Evolutionary conservation across 2,113 vertebrate genomes (phyloP).

Genomic region (Pelecanoides urinatrix): DNA sequence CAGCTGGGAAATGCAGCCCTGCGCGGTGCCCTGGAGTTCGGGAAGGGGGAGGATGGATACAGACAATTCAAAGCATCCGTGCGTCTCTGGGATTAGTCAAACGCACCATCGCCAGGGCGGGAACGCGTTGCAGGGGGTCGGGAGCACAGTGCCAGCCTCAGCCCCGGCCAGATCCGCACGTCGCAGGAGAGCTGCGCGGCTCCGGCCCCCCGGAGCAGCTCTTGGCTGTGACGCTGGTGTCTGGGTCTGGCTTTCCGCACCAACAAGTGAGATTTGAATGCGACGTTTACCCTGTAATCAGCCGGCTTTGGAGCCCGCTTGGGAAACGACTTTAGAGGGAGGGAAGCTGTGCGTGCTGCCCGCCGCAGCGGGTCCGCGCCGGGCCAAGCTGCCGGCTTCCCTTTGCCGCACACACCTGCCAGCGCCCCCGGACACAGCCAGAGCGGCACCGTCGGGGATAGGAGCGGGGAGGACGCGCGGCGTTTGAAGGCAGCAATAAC

Average conservation of each 20-base stretch:
- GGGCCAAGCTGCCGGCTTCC: background rate
- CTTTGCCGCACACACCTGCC: background rate
- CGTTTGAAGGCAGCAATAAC: background rate
- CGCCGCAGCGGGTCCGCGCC: fast-evolving
- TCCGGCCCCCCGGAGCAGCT: background rate
- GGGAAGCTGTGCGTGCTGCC: background rate
- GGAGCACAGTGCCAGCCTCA: background rate
- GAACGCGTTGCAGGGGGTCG: fast-evolving
- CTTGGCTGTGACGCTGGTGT: fast-evolving
- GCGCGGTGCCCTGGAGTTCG: fast-evolving
- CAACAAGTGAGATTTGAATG: background rate
- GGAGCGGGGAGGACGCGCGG: background rate
- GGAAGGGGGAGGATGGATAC: background rate
- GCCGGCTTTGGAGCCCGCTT: background rate
- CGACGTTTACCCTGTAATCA: background rate
- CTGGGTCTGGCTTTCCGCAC: background rate
- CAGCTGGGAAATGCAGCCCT: background rate
- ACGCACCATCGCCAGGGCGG: fast-evolving
- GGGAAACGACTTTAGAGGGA: background rate
- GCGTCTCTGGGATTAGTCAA: background rate
- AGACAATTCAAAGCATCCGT: fast-evolving
- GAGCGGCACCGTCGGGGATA: background rate
- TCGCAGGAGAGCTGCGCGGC: background rate
- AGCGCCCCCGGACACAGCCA: background rate
- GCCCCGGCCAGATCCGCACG: fast-evolving